Percentiles rank a stretch among this genome's conserved stretches.
Conservation (phyloP, 2,797 vertebrate species). For the Lagocephalus sceleratus region DNA sequence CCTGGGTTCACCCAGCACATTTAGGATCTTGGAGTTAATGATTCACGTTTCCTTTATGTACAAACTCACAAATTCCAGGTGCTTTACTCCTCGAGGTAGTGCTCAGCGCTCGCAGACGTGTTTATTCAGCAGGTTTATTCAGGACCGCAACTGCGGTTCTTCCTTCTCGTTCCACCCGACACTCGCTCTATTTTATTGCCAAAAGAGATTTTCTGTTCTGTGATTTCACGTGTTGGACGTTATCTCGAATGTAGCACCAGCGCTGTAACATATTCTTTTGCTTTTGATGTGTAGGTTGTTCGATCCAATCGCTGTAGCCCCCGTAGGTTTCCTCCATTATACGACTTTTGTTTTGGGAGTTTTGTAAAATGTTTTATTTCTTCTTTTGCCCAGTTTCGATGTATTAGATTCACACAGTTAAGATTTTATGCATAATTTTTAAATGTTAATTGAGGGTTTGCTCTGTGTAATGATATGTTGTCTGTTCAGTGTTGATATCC, state of each 20-base stretch:
- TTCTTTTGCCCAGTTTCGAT: too few species aligned
- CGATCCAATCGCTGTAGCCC: neutral
- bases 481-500: neutral
- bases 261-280: neutral
- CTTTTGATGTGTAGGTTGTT: slow-evolving; percentile 12
- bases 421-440: too few species aligned
- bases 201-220: slow-evolving; percentile 13
- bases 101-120: slow-evolving; percentile 4
- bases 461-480: too few species aligned
- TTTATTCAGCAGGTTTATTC: neutral
- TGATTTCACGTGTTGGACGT: slow-evolving; percentile 3
- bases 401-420: too few species aligned
- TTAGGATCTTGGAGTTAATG: too few species aligned
- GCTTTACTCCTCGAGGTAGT: slow-evolving; percentile 44
- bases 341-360: too few species aligned
- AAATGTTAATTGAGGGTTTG: too few species aligned
- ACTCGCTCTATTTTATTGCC: slow-evolving; percentile 31
- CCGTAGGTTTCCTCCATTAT: too few species aligned
- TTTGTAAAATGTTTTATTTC: too few species aligned
- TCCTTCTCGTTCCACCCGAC: neutral
- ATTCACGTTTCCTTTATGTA: too few species aligned
- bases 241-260: slow-evolving; percentile 17
- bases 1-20: too few species aligned
- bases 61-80: slow-evolving; percentile 34
- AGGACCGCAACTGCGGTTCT: neutral